A percentile compares a stretch with the other conserved stretches of the same genome.
These are phyloP conservation scores for Lepidocyrtoides sp. DNA, from an alignment of 2,888 invertebrate species.

Conservation along the genomic window DNA sequence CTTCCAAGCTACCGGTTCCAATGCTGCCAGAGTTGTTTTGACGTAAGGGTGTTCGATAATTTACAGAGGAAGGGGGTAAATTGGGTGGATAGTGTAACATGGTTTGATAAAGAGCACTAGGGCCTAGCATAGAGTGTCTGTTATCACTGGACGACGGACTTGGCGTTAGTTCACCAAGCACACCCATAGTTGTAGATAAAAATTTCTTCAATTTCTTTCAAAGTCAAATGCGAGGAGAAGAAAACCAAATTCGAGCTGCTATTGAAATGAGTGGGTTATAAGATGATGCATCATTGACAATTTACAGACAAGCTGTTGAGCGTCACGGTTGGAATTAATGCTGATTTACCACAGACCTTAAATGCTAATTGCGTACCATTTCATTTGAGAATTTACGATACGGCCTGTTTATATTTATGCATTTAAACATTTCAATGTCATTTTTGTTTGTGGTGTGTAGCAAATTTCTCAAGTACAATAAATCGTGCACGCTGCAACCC, in stretches of 20 bases:
- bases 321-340: not conserved
- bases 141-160: constrained; percentile 23
- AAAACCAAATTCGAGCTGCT: too few species aligned
- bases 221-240: not conserved
- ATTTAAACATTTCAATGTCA: constrained; percentile 32
- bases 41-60: not conserved
- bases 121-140: constrained; percentile 12
- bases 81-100: constrained; percentile 18
- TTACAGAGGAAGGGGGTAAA: constrained; percentile 11
- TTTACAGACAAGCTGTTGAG: not conserved
- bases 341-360: not conserved
- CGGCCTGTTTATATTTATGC: not conserved
- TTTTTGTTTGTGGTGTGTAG: not conserved
- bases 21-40: not conserved
- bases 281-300: not conserved
- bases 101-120: not conserved
- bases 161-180: constrained; percentile 15
- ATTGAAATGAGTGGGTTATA: not conserved
- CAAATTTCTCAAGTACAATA: not conserved
- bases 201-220: too few species aligned
- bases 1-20: constrained; percentile 51
- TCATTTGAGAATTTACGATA: not conserved
- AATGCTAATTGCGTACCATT: not conserved
- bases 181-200: constrained; percentile 17
- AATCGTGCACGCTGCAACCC: constrained; percentile 19